Percentiles rank a stretch among this genome's conserved stretches.
These are phyloP conservation scores for Thaumetopoea pityocampa DNA, from an alignment of 1,140 invertebrate species.

Conservation along the genomic window DNA sequence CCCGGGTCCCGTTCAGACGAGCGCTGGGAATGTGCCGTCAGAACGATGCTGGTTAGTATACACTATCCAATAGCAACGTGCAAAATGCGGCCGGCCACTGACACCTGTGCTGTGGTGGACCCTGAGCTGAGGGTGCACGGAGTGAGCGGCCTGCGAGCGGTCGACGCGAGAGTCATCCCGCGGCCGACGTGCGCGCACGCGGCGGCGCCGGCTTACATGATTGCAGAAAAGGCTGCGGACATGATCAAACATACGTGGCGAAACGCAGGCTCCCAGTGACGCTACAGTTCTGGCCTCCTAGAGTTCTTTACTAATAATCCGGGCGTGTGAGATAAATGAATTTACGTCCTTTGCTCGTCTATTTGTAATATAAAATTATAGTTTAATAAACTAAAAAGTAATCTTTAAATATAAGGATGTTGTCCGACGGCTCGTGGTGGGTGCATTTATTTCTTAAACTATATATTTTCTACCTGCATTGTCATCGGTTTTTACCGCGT, in stretches of 20 bases:
- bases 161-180: conserved; percentile 87
- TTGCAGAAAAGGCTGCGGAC: conserved; percentile 91
- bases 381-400: too few species aligned
- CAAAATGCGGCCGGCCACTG: conserved; percentile 85
- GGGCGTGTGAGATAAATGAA: conserved; percentile 7
- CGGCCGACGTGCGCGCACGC: conserved; percentile 81
- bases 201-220: conserved; percentile 86
- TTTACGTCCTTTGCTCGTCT: too few species aligned
- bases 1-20: conserved; percentile 76
- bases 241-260: conserved; percentile 83
- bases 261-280: conserved; percentile 27
- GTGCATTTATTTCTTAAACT: too few species aligned
- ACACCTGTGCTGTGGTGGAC: conserved; percentile 85
- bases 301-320: conserved; percentile 9
- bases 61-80: conserved; percentile 84
- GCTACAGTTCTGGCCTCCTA: conserved; percentile 29
- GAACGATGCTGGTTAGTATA: conserved; percentile 78
- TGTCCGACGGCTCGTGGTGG: too few species aligned
- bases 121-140: conserved; percentile 84
- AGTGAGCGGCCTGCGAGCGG: conserved; percentile 82
- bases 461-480: too few species aligned
- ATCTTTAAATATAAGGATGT: too few species aligned
- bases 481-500: too few species aligned
- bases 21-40: conserved; percentile 87
- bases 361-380: too few species aligned